These are phyloP conservation scores for Crenichthys baileyi DNA, from an alignment of 2,797 vertebrate genomes.

Conservation along the genomic window DNA sequence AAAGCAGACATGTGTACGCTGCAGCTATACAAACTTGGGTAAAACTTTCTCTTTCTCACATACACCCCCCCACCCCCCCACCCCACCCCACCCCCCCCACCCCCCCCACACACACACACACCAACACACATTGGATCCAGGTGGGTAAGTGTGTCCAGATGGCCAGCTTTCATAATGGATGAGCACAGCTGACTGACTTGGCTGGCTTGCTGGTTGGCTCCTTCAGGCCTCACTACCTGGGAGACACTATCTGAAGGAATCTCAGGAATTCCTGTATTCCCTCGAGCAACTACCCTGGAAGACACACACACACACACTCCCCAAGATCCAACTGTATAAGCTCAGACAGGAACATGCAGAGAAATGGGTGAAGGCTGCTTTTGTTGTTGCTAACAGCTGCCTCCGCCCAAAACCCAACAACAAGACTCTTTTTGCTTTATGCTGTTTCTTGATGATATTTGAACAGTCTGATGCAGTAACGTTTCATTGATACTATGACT, in stretches of 20 bases:
- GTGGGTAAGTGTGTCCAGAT: constrained; percentile 78
- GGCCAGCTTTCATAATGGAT: constrained; percentile 71
- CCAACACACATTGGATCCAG: constrained; percentile 61
- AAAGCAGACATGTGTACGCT: constrained; percentile 22
- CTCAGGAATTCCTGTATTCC: constrained; percentile 69
- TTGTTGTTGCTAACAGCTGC: constrained; percentile 17
- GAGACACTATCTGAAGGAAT: constrained; percentile 69
- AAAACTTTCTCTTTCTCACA: constrained; percentile 58
- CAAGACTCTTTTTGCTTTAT: constrained; percentile 5
- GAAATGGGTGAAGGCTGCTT: constrained; percentile 20
- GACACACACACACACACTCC: constrained; percentile 27
- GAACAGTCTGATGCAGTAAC: constrained; percentile 12
- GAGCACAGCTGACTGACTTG: constrained; percentile 75
- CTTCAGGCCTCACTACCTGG: constrained; percentile 69
- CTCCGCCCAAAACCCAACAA: constrained; percentile 4
- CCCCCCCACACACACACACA: constrained; percentile 33
- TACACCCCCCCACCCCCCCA: constrained; percentile 40
- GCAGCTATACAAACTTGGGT: constrained; percentile 33
- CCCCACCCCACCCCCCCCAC: constrained; percentile 50
- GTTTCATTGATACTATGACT: constrained; percentile 35
- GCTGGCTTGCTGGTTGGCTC: constrained; percentile 60
- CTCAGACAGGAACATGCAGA: constrained; percentile 32
- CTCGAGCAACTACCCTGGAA: constrained; percentile 40
- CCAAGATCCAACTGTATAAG: constrained; percentile 25
- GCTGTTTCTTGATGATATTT: constrained; percentile 16